Evolutionary conservation across 2,113 vertebrate species (phyloP), one percentile per base, ranked within the genome.

Genomic region (Strix uralensis): DNA sequence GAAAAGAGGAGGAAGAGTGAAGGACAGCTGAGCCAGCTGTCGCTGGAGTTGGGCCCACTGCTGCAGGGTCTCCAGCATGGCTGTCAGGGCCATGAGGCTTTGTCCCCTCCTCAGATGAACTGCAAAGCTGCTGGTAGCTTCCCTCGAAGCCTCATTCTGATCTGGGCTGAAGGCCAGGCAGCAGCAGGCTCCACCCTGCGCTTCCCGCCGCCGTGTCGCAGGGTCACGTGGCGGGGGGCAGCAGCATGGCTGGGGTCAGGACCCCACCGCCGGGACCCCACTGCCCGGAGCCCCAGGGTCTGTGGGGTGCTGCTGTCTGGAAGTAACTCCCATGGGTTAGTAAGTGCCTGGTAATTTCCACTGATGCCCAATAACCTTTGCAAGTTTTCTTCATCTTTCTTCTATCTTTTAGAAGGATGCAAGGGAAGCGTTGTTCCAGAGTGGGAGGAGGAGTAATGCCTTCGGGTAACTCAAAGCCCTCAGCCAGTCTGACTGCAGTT

Each of bases 201-300:
- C 44, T 44, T 46, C 44, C 46, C 20, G 10, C 9, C 20, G 19
- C 20, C 19, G 13, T 21, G 36, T 2, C 5, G 19, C 7, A 10
- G 75, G 15, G 54, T 44, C 61, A 51, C 58, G 21, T n/a, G 51
- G 2, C 7, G 14, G 86, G 26, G 8, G 52, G 25, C 46, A 5
- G 38, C 2, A 6, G 22, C 2, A 1, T 22, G 18, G 44, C 44
- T 14, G 14, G 21, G 14, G 5, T 19, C 11, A 32, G 51, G 32
- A 4, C 36, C 2, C 18, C 7, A 15, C 27, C 3, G 20, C 22
- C 3, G 10, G 32, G 54, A 19, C 34, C 32, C 14, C 32, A 13
- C 10, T 13, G 15, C 18, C 1, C 0, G 15, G 13, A 13, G 10
- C 7, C 0, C 1, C 30, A 0, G 1, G 11, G 10, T 10, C n/a